These are phyloP conservation scores for Myoxocephalus aenaeus DNA, from an alignment of 2,797 vertebrate genomes.

Conservation along the genomic window DNA sequence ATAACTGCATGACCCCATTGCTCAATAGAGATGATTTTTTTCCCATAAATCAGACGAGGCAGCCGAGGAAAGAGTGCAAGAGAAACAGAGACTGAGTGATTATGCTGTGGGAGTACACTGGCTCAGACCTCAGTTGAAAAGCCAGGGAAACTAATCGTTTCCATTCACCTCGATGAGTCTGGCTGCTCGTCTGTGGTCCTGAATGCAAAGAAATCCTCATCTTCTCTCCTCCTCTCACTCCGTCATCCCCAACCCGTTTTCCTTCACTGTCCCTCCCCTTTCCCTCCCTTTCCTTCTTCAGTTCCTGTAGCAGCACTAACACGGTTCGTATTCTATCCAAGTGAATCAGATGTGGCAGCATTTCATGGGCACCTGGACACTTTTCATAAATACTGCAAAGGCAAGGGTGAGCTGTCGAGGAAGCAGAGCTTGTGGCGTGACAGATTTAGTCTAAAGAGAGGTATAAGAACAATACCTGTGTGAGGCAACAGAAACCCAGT, in stretches of 20 bases:
- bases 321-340: conserved; percentile 70
- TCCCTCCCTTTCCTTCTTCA: conserved; percentile 46
- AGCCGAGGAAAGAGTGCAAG: conserved; percentile 44
- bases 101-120: conserved; percentile 65
- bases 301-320: conserved; percentile 53
- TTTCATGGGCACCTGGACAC: conserved; percentile 70
- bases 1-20: conserved; percentile 70
- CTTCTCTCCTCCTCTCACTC: conserved; percentile 31
- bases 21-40: conserved; percentile 78
- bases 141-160: conserved; percentile 71
- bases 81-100: conserved; percentile 69
- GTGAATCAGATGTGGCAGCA: conserved; percentile 68
- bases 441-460: conserved; percentile 33
- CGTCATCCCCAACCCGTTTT: conserved; percentile 15
- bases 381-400: conserved; percentile 72
- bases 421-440: conserved; percentile 26
- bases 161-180: conserved; percentile 69
- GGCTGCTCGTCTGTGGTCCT: conserved; percentile 54
- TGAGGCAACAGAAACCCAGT: conserved; percentile 16
- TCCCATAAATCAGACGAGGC: conserved; percentile 75
- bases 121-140: conserved; percentile 67
- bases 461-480: conserved; percentile 33
- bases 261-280: conserved; percentile 10
- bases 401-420: conserved; percentile 50
- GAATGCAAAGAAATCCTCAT: conserved; percentile 62